Evolutionary conservation across 1,140 invertebrate species (phyloP), one percentile per base, ranked within the genome.

Genomic region (Drosophila biarmipes): DNA sequence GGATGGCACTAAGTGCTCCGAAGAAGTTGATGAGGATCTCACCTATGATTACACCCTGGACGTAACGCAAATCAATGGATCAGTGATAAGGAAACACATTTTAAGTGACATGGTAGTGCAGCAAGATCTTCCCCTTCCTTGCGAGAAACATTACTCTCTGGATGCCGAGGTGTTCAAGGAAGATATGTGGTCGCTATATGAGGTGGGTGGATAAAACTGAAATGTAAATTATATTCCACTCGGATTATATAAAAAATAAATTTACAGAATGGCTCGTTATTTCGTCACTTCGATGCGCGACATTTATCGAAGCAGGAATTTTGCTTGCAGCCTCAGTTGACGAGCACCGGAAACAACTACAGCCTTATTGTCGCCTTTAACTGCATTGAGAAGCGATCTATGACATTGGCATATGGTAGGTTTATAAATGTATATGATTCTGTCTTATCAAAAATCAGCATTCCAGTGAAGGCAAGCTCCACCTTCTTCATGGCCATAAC

Each of bases 401-500:
- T 14, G 51, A 14, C 1, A 2, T 35, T 1, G 10, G 31, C 31
- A 14, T 49, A 43, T 40, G 38, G 63, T 72, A 29, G 31, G 37
- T 34, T 37, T n/a, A 19, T 19, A 43, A 92, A 8, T 3, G 38
- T 15, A 7, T 17, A 21, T 53, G 35, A 42, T 42, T 5, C 7
- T 8, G 4, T 2, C n/a, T 15, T 19, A 24, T 12, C 21, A 6
- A 7, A 10, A 35, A 6, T 24, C 19, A 10, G 4, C 7, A 37
- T 63, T 90, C 3, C 92, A 93, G 95, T 94, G 31, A 93, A 96
- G 75, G 82, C 94, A 1, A 81, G 95, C 1, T 96, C 96, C 0
- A 92, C 95, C 5, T 94, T 95, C 0, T 96, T 96, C 62, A 92
- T 96, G 2, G 62, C 95, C 17, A 92, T 93, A 0, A 96, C 95